Base-by-base conservation (phyloP, 2,888 invertebrate genomes). In the Perizoma affinitatum region DNA sequence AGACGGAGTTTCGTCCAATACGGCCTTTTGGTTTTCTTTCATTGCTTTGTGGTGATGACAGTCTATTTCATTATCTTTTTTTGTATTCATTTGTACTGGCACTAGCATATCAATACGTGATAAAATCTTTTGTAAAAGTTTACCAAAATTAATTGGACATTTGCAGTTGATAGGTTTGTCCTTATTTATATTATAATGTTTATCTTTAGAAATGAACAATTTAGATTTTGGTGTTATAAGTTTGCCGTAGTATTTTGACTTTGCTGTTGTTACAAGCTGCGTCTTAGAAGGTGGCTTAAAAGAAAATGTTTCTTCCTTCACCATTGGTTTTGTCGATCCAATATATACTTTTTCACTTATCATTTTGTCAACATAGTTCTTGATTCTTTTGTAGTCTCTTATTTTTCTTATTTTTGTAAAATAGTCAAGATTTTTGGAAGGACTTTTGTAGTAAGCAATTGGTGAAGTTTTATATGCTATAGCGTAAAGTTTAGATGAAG, bases 301-400 rank as follows among this genome's bases (percentile, higher is more conserved):
- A 7, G 73, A 63, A 7, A 51, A 48, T 42, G 62, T 51, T 58
- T 74, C 69, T 46, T 55, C 68, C 47, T 67, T 75, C 40, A 57
- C 41, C 72, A 69, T 76, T 41, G 74, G 66, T 49, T 68, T 66
- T 4, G 75, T 79, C 2, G 77, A 71, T 36, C 72, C 73, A 44
- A 70, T 64, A 22, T 73, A 71, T 35, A 77, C 75, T 73, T 74
- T 87, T 7, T 83, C 83, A 55, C 66, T 82, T 22, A 85, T 80
- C 84, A 88, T 88, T 77, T 87, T 88, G 60, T 88, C 82, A 3
- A 90, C 76, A 66, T 87, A 88, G 51, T 84, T 83, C 54, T 85
- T 72, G n/a, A 87, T 79, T 69, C 85, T 79, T 67, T 87, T 74
- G 58, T 88, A 84, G 51, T 88, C 83, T 69, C 84, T 84, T 38